Percentiles rank a stretch among this genome's conserved stretches.
phyloP scores from a whole-genome alignment of 2,797 vertebrate genomes.

The Manis javanica region DNA sequence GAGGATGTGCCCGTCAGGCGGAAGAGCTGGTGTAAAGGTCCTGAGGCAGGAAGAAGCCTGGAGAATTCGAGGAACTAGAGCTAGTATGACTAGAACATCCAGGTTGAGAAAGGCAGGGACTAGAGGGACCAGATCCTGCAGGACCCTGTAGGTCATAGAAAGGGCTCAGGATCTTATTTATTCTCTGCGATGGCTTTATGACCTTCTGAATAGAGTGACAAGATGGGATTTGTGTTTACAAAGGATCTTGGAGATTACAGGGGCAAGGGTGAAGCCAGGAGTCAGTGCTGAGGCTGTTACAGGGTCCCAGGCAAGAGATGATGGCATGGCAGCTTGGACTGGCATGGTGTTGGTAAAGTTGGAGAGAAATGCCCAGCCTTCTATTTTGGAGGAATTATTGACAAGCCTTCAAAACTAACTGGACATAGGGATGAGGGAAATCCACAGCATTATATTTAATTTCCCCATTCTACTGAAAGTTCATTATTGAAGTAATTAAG shows the following conservation, averaged over 20 bases:
- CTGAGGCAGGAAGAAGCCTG: neutral
- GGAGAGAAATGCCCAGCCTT: neutral
- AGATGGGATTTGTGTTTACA: neutral
- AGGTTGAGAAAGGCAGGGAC: neutral
- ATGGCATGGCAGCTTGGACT: neutral
- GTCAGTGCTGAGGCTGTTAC: neutral
- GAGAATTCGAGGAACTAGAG: neutral
- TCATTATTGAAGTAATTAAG: neutral
- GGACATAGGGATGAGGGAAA: neutral
- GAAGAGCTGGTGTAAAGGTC: constrained; percentile 11
- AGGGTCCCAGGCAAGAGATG: neutral
- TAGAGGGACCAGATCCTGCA: neutral
- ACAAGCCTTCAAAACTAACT: neutral
- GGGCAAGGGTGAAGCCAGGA: neutral
- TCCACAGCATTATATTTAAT: neutral
- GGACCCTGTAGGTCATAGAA: neutral
- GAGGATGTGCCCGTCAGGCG: neutral
- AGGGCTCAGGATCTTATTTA: neutral
- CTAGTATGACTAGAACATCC: neutral
- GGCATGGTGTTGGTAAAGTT: neutral
- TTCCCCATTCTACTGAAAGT: neutral
- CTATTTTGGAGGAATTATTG: neutral
- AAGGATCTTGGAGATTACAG: neutral
- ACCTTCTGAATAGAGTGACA: neutral
- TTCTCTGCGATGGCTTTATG: neutral